Base-by-base conservation (phyloP, 1,140 invertebrate genomes). In the Heliothis subflexa region DNA sequence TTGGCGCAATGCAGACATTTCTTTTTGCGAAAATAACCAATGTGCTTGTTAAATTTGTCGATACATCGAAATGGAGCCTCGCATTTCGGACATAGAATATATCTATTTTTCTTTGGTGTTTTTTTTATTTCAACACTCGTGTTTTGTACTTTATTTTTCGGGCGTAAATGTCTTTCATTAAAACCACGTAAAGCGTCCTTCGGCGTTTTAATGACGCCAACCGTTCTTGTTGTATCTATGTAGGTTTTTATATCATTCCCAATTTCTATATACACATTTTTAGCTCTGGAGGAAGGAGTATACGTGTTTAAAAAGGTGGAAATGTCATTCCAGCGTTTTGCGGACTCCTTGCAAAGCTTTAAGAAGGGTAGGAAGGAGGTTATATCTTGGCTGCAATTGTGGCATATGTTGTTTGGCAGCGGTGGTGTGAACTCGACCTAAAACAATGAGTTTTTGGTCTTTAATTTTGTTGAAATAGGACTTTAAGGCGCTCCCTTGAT, bases 331-430 rank as follows among this genome's bases (percentile, higher is more conserved):
- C 83, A 88, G 13, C 62, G 80, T 55, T 75, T 61, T 12, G 59
- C n/a, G 1, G 83, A 82, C 1, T 83, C 80, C 54, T 45, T 59
- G 71, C 82, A 85, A 14, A 79, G 72, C 11, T 70, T 62, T 11
- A 84, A 28, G 78, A 88, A 85, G 4, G 80, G 75, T 16, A 81
- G n/a, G 16, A 82, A 55, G 3, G 12, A 68, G 28, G 25, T 73
- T 50, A 83, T 18, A 3, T 49, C 21, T 5, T 21, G 12, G 4
- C 57, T 54, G 70, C 86, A 88, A 21, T 3, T 25, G 13, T 12
- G 14, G 79, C 86, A 88, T 21, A 85, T 47, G 47, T 45, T 61
- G 21, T 78, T 78, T 28, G 86, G 86, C 71, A 88, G 79, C 33
- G 71, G 16, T 11, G 75, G 0, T 18, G 78, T 49, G 1, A 2